Evolutionary conservation across 2,888 invertebrate species (phyloP).

Genomic region (Podabrus alpinus): DNA sequence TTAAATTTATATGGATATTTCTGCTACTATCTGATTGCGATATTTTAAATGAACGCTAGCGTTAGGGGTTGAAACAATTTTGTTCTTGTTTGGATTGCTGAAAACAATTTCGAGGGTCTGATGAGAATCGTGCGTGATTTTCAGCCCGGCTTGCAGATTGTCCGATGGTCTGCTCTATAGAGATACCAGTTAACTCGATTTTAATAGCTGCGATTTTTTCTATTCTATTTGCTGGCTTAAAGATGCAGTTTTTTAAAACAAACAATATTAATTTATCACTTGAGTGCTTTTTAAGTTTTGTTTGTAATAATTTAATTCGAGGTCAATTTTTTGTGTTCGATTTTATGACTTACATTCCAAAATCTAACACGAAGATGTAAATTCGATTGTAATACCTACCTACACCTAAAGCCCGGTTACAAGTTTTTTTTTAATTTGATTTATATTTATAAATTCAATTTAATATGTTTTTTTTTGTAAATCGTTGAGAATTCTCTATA

Average conservation of each 20-base stretch:
- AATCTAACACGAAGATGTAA: background rate
- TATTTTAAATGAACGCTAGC: constrained; percentile 3
- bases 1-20: constrained; percentile 17
- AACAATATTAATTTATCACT: background rate
- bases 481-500: too few species aligned
- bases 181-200: constrained; percentile 52
- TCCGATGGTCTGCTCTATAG: constrained; percentile 46
- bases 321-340: background rate
- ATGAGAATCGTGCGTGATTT: constrained; percentile 49
- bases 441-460: too few species aligned
- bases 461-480: too few species aligned
- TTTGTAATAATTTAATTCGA: background rate
- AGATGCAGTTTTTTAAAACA: background rate
- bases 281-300: background rate
- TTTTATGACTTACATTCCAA: background rate
- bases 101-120: constrained; percentile 16
- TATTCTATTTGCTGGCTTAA: constrained; percentile 9
- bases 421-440: background rate
- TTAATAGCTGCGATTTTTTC: constrained; percentile 44
- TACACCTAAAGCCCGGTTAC: background rate
- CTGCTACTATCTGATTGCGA: constrained; percentile 3
- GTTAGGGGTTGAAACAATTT: constrained; percentile 17
- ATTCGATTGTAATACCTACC: background rate
- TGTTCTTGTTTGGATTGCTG: constrained; percentile 17
- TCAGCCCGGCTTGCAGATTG: constrained; percentile 50